Conservation (phyloP, 1,140 invertebrate species). For the Halesus radiatus region DNA sequence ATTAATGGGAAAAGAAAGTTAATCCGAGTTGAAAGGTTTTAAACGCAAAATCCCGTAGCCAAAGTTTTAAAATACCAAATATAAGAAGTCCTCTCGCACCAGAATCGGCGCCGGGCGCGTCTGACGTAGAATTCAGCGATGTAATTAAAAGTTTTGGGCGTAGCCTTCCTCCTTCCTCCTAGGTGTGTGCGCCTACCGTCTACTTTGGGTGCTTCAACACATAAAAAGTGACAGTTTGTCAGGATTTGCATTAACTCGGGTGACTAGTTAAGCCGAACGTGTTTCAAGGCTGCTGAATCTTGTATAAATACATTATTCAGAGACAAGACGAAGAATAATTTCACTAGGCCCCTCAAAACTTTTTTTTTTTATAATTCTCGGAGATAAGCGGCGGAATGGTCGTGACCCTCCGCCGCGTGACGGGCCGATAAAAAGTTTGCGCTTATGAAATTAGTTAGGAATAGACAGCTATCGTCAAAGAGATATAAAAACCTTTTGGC, state of each 20-base stretch:
- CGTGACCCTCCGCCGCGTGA: slow-evolving; percentile 4
- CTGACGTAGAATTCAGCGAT: slow-evolving; percentile 43
- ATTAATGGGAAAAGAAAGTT: slow-evolving; percentile 54
- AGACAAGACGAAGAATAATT: slow-evolving; percentile 43
- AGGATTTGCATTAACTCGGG: slow-evolving; percentile 51
- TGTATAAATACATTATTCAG: slow-evolving; percentile 42
- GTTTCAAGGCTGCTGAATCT: slow-evolving; percentile 36
- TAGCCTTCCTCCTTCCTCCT: not conserved
- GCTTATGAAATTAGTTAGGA: too few species aligned
- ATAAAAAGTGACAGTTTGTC: slow-evolving; percentile 52
- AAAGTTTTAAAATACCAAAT: slow-evolving; percentile 43
- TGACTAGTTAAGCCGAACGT: slow-evolving; percentile 46
- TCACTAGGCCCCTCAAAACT: slow-evolving; percentile 11
- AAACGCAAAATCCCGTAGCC: slow-evolving; percentile 46
- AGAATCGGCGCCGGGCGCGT: slow-evolving; percentile 8
- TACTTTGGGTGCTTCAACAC: slow-evolving; percentile 35
- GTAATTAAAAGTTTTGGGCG: slow-evolving; percentile 55
- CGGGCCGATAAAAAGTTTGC: not conserved
- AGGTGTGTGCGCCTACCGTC: slow-evolving; percentile 38
- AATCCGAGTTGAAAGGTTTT: slow-evolving; percentile 53
- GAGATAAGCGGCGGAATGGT: slow-evolving; percentile 3
- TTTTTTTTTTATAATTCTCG: slow-evolving; percentile 22
- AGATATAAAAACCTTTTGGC: too few species aligned
- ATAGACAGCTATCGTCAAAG: too few species aligned
- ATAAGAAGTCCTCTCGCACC: slow-evolving; percentile 31